phyloP scores from a whole-genome alignment of 2,888 invertebrate genomes.

The Melieria crassipennis region DNA sequence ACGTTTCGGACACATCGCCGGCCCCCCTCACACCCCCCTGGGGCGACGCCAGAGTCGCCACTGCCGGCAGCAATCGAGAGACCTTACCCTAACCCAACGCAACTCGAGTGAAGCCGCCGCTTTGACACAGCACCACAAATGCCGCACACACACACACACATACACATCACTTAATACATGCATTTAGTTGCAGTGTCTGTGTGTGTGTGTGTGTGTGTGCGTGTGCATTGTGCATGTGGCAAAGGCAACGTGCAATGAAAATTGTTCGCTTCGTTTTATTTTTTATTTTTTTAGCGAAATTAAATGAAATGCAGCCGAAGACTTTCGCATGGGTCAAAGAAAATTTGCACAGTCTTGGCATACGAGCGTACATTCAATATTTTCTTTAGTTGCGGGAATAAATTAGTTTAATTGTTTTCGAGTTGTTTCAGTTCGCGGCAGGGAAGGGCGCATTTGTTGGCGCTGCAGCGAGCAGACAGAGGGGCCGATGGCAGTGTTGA shows the following conservation, averaged over 20 bases:
- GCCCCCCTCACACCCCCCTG: not conserved
- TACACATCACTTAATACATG: not conserved
- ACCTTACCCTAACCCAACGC: slow-evolving; percentile 36
- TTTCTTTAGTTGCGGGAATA: too few relatives aligned
- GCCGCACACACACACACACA: not conserved
- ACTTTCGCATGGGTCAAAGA: too few relatives aligned
- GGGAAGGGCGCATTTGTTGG: too few relatives aligned
- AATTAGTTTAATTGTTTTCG: too few relatives aligned
- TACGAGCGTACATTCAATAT: too few relatives aligned
- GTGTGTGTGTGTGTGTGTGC: not conserved
- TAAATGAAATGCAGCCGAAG: too few relatives aligned
- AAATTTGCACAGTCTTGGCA: too few relatives aligned
- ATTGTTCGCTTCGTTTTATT: not conserved
- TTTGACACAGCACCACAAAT: not conserved
- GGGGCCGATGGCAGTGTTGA: too few relatives aligned
- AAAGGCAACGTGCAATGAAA: not conserved
- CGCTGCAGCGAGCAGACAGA: too few relatives aligned
- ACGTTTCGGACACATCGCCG: not conserved
- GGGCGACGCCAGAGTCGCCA: not conserved
- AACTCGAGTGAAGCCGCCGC: slow-evolving; percentile 44
- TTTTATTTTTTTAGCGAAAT: too few relatives aligned
- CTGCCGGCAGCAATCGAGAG: slow-evolving; percentile 2
- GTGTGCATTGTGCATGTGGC: not conserved
- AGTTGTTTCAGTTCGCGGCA: too few relatives aligned
- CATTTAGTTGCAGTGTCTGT: not conserved